phyloP scores from a whole-genome alignment of 2,797 vertebrate genomes.

The Merluccius polli region DNA sequence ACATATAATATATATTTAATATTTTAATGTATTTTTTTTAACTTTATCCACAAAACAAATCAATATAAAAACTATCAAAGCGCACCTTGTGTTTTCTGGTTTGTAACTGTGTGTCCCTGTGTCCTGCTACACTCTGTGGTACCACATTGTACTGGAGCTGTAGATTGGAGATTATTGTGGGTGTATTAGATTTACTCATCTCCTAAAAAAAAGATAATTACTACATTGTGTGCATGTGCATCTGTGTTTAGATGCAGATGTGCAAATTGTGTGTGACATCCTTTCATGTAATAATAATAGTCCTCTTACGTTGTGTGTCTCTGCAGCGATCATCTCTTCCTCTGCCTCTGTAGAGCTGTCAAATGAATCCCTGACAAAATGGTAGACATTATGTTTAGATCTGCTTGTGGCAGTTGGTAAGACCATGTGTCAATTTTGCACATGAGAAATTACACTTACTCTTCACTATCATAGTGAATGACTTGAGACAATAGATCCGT shows the following conservation, averaged over 20 bases:
- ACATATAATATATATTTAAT: not conserved
- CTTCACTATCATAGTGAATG: slow-evolving; percentile 64
- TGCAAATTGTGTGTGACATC: slow-evolving; percentile 1
- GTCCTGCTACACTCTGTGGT: slow-evolving; percentile 20
- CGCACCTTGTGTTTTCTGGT: slow-evolving; percentile 45
- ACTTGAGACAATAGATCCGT: slow-evolving; percentile 57
- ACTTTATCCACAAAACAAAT: not conserved
- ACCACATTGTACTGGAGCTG: slow-evolving; percentile 9
- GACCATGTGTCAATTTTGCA: not conserved
- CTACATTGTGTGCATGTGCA: not conserved
- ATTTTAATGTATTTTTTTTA: no score
- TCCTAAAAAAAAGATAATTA: slow-evolving; percentile 44
- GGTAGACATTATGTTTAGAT: not conserved
- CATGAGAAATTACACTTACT: slow-evolving; percentile 43
- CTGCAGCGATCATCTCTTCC: slow-evolving; percentile 46
- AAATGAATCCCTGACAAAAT: slow-evolving; percentile 41
- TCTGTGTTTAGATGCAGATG: not conserved
- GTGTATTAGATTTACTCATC: slow-evolving; percentile 29
- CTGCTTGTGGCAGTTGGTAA: not conserved
- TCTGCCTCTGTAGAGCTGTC: slow-evolving; percentile 57
- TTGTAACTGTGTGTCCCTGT: slow-evolving; percentile 12
- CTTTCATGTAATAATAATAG: not conserved
- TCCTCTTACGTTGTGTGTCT: slow-evolving; percentile 47
- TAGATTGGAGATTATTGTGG: not conserved
- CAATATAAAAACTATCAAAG: not conserved